Conservation (phyloP, 2,888 invertebrate species). For the Hyposoter didymator region DNA sequence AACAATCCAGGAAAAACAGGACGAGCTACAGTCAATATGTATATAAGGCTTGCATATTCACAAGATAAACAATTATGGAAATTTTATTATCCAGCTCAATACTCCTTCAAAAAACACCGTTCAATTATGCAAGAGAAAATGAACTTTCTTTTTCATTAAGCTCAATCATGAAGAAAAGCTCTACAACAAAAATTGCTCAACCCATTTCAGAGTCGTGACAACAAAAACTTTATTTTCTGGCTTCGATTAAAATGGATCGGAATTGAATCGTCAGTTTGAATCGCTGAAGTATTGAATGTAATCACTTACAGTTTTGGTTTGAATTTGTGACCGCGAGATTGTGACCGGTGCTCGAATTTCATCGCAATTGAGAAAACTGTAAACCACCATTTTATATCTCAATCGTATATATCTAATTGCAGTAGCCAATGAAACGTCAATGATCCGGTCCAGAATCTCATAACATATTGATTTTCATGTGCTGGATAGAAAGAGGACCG, state of each 20-base stretch:
- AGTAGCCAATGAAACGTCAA: neutral
- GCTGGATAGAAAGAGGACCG: neutral
- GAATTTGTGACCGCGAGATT: no score
- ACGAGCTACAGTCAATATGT: neutral
- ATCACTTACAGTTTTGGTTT: neutral
- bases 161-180: neutral
- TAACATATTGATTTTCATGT: neutral
- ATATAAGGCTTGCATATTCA: neutral
- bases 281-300: neutral
- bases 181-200: neutral
- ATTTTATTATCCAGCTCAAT: constrained; percentile 2
- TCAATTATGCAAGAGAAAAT: neutral
- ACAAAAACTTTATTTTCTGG: neutral
- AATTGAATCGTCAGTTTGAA: neutral
- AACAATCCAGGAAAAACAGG: constrained; percentile 22
- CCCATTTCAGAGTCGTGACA: neutral
- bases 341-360: neutral
- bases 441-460: neutral
- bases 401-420: neutral
- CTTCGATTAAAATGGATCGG: neutral
- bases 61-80: neutral
- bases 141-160: neutral
- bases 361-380: neutral
- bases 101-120: neutral
- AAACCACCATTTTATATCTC: neutral